Base-by-base conservation (phyloP, 2,113 vertebrate species). In the Tor tambroides region DNA sequence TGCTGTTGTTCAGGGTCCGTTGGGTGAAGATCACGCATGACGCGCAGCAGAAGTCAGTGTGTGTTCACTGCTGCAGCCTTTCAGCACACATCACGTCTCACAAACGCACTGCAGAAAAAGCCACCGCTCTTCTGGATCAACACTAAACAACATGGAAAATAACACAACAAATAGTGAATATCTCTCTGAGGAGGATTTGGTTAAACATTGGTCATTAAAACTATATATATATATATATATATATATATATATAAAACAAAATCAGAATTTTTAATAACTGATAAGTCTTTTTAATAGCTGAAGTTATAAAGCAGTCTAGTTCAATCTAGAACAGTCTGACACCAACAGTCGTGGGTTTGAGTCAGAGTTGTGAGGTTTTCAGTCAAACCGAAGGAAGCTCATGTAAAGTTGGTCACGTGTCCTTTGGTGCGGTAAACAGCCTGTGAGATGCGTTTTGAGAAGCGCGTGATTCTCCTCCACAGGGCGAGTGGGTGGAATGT, bases 1-100 rank as follows among this genome's bases (percentile, higher is more conserved):
- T 85, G 91, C 90, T 90, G 87, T 87, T 91, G 89, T 92, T 89
- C 56, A 21, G 80, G 63, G 61, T 90, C 87, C 87, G 90, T 71
- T 79, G 87, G 89, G 89, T 86, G 87, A 85, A 86, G 89, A 92
- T 90, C 85, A n/a, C 86, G 65, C 86, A 85, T 75, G 85, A 87
- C 86, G 87, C 85, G 67, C 84, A 88, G 88, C 89, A 75, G 46
- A 90, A 92, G 90, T 30, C 41, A 32, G 38, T 49, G 75, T 85
- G 88, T 86, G 84, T 61, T 87, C 67, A 1, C 7, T 30, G 38
- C 71, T 84, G 92, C 84, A 74, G 35, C 85, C 51, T 90, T 86
- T 69, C 87, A 88, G 88, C 78, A 79, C 38, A 63, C 84, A 89
- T 91, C 88, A 87, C 88, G 91, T 89, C 74, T 80, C 83, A 35